Base-by-base conservation (phyloP, 2,113 vertebrate genomes). In the Archilochus colubris region DNA sequence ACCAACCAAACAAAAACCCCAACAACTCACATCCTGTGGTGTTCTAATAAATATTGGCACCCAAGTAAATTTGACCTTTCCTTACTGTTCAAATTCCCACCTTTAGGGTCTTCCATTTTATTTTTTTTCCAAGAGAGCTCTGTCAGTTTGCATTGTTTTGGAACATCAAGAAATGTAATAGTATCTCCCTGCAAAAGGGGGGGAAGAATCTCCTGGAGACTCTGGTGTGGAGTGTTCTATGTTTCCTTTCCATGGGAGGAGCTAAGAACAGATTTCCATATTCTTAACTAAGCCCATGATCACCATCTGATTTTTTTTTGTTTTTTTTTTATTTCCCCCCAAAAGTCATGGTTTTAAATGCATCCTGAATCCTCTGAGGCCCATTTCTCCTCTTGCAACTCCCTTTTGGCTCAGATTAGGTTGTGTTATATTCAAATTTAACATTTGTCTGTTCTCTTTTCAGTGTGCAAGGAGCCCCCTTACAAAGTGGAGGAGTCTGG, bases 401-500 rank as follows among this genome's bases (percentile, higher is more conserved):
- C 38, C 23, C 79, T 91, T 85, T 82, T 63, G 36, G 43, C 58
- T 91, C 44, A 17, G 10, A 14, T 46, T 43, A 58, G 40, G 50
- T 36, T 64, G 19, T 28, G 2, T 77, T 64, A 9, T 82, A 67
- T 70, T 72, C 73, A 22, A 78, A 30, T 24, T 43, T 93, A 89
- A 95, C 7, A 2, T 81, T 57, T 82, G 3, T 95, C 95, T 94
- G 74, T 54, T 95, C 96, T 96, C 80, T 96, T 86, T 95, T 58
- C 97, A 99, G 99, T 99, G 96, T 99, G 99, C 97, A 99, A 99
- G 97, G 99, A 99, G 97, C 99, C 99, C 81, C 99, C 99, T 13
- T 99, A 99, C 97, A 99, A 99, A 97, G 99, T 99, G 97, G 99
- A 99, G 89, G 99, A 99, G 97, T 99, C 99, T 72, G 99, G 99